phyloP scores from a whole-genome alignment of 1,140 invertebrate genomes.

The Heliconius melpomene region DNA sequence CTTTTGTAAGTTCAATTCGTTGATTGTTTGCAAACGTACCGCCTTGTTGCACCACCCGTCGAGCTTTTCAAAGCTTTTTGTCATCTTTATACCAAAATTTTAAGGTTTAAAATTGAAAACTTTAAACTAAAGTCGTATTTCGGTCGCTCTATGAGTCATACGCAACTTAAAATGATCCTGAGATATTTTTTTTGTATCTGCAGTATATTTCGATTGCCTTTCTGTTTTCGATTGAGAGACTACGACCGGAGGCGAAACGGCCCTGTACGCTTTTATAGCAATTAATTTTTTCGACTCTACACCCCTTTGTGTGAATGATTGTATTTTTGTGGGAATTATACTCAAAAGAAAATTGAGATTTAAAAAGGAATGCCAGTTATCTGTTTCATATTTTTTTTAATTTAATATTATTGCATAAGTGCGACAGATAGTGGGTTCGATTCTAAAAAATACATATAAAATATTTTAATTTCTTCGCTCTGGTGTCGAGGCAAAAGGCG shows the following conservation, averaged over 20 bases:
- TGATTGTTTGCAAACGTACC: conserved; percentile 72
- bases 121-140: conserved; percentile 34
- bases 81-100: neutral
- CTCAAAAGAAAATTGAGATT: neutral
- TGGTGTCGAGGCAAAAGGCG: too few relatives aligned
- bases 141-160: conserved; percentile 64
- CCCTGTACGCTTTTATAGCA: conserved; percentile 9
- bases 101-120: conserved; percentile 47
- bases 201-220: neutral
- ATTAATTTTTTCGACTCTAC: conserved; percentile 10
- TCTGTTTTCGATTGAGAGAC: conserved; percentile 50
- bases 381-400: neutral
- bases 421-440: too few relatives aligned
- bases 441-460: too few relatives aligned
- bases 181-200: conserved; percentile 11
- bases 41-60: conserved; percentile 66
- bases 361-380: neutral
- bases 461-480: too few relatives aligned
- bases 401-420: neutral
- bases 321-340: conserved; percentile 17
- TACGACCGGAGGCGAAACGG: conserved; percentile 39
- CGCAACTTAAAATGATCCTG: conserved; percentile 54
- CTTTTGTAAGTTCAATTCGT: conserved; percentile 56
- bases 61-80: conserved; percentile 43
- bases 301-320: conserved; percentile 13